Conservation (phyloP, 23 tunicate species). For the Clavelina lepadiformis region DNA sequence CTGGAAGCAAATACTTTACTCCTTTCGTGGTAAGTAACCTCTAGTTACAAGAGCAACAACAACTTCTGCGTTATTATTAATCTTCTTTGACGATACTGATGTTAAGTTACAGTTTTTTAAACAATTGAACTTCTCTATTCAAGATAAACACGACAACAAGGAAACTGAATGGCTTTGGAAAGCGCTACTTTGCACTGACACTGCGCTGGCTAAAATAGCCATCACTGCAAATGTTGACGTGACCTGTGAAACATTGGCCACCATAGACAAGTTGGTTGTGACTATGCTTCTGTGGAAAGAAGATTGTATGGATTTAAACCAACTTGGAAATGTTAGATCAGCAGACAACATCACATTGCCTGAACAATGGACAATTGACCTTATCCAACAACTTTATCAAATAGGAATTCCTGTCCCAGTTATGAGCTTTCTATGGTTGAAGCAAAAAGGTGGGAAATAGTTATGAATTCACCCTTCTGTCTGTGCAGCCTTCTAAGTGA, state of each 20-base stretch:
- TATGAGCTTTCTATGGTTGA: constrained; percentile 24
- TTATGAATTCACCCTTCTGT: too few species aligned
- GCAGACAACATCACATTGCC: background rate
- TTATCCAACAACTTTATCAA: constrained; percentile 9
- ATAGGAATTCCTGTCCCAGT: constrained; percentile 35
- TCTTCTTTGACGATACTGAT: background rate
- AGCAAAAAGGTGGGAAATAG: too few species aligned
- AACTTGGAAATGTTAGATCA: constrained; percentile 1
- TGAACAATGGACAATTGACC: constrained; percentile 5
- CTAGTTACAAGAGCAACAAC: background rate
- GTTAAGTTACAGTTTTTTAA: too few species aligned
- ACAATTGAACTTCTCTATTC: background rate
- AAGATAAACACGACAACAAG: constrained; percentile 9
- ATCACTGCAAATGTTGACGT: background rate
- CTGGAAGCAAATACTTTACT: constrained; percentile 27
- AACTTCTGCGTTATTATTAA: background rate
- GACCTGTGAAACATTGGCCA: background rate
- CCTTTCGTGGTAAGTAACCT: constrained; percentile 24
- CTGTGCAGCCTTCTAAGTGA: too few species aligned
- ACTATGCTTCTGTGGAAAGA: constrained; percentile 30
- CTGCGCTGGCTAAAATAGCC: constrained; percentile 5
- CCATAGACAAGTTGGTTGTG: constrained; percentile 33
- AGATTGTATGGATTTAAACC: background rate
- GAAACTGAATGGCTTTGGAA: constrained; percentile 29
- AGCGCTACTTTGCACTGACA: constrained; percentile 1